phyloP scores from a whole-genome alignment of 2,113 vertebrate species.

The Pseudois nayaur region DNA sequence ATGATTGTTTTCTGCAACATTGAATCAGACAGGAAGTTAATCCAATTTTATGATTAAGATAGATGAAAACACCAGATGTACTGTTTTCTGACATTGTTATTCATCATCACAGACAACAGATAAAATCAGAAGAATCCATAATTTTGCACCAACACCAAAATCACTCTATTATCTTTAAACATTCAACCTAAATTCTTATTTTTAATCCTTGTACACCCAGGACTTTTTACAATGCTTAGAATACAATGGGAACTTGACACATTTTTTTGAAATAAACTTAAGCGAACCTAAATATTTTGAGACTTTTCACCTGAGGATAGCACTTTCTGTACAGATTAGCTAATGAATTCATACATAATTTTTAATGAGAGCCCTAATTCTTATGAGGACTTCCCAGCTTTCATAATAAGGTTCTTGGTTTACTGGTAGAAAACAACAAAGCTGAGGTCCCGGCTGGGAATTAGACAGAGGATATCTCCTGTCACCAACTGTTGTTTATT shows the following conservation, averaged over 20 bases:
- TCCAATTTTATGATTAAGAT: slow-evolving; percentile 46
- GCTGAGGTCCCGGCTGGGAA: background rate
- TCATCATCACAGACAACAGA: slow-evolving; percentile 22
- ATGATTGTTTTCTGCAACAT: slow-evolving; percentile 47
- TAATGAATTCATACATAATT: slow-evolving; percentile 11
- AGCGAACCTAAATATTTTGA: background rate
- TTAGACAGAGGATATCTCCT: background rate
- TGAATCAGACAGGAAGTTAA: slow-evolving; percentile 58
- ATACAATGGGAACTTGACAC: background rate
- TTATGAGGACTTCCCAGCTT: background rate
- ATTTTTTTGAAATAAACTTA: background rate
- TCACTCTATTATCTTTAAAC: slow-evolving; percentile 1
- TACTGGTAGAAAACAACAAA: slow-evolving; percentile 19
- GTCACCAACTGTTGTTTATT: background rate
- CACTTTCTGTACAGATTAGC: background rate
- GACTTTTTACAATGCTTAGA: background rate
- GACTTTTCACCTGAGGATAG: background rate
- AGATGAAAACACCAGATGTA: slow-evolving; percentile 30
- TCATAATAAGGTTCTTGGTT: slow-evolving; percentile 1
- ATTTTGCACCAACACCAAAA: background rate
- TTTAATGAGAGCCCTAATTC: slow-evolving; percentile 27
- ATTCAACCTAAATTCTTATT: slow-evolving; percentile 3
- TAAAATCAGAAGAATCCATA: slow-evolving; percentile 43
- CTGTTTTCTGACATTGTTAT: slow-evolving; percentile 36
- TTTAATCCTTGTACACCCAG: background rate